Percentiles rank a stretch among this genome's conserved stretches.
Evolutionary conservation across 2,113 vertebrate species (phyloP).

Genomic region (Sitta europaea): DNA sequence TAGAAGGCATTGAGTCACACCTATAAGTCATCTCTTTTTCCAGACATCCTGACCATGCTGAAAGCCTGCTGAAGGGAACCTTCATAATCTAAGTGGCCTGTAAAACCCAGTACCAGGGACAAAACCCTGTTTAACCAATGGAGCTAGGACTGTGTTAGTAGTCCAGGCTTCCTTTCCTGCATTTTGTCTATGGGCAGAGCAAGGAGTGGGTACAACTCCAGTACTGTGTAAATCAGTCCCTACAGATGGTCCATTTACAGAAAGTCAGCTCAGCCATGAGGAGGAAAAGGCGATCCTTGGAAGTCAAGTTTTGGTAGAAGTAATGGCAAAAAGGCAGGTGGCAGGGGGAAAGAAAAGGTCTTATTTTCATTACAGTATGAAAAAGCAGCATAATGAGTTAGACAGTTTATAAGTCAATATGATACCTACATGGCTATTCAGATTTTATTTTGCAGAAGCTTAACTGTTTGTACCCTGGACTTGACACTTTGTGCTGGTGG

Average conservation of each 20-base stretch:
- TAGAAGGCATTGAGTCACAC: not conserved
- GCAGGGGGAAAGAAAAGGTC: rapidly evolving
- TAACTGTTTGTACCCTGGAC: not conserved
- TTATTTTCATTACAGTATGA: not conserved
- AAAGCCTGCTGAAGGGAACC: not conserved
- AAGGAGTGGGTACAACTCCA: not conserved
- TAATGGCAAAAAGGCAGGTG: not conserved
- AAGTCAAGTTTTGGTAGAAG: not conserved
- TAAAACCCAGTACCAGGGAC: not conserved
- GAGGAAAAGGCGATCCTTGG: not conserved
- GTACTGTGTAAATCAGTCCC: rapidly evolving
- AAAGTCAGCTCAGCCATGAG: not conserved
- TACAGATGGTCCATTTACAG: not conserved
- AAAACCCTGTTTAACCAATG: not conserved
- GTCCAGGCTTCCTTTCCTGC: not conserved
- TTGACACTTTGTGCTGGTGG: not conserved
- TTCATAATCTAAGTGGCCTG: not conserved
- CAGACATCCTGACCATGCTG: not conserved
- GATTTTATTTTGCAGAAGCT: not conserved
- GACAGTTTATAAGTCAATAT: not conserved
- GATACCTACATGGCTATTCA: not conserved
- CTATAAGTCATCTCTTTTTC: not conserved
- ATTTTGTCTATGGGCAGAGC: not conserved
- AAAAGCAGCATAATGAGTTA: not conserved
- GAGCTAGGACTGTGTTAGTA: not conserved